Percentiles rank a stretch among this genome's conserved stretches.
These are phyloP conservation scores for Sebastes paucispinis DNA, from an alignment of 2,797 vertebrate species.

Conservation along the genomic window DNA sequence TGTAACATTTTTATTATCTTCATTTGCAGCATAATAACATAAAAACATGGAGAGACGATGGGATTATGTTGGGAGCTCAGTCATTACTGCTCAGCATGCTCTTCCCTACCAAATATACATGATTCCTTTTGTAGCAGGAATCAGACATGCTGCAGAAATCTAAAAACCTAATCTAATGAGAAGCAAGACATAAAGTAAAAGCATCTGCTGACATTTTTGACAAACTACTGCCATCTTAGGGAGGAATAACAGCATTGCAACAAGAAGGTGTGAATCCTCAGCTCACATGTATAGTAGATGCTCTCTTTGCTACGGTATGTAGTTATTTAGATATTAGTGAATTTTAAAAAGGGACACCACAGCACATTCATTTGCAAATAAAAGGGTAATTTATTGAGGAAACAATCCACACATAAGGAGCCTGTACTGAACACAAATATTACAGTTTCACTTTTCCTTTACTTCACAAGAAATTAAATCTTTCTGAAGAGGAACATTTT, in stretches of 20 bases:
- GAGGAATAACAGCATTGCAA: constrained; percentile 42
- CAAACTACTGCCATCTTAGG: constrained; percentile 73
- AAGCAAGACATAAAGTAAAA: background rate
- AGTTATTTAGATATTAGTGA: background rate
- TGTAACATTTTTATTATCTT: background rate
- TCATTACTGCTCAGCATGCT: constrained; percentile 3
- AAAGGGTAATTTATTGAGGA: background rate
- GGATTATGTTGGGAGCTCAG: background rate
- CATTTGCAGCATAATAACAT: background rate
- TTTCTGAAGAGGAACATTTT: background rate
- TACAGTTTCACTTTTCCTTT: background rate
- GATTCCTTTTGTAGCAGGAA: background rate
- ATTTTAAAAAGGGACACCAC: background rate
- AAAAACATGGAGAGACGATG: background rate
- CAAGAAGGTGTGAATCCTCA: background rate
- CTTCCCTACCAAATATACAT: background rate
- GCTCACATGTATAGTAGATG: background rate
- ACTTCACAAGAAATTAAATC: background rate
- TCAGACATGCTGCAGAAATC: constrained; percentile 18
- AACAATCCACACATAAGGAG: background rate
- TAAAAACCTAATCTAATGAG: background rate
- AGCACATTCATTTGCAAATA: background rate
- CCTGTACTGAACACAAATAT: background rate
- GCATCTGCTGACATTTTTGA: background rate
- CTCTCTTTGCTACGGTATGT: background rate